Conservation (phyloP, 2,113 vertebrate species). For the Columbina picui region DNA sequence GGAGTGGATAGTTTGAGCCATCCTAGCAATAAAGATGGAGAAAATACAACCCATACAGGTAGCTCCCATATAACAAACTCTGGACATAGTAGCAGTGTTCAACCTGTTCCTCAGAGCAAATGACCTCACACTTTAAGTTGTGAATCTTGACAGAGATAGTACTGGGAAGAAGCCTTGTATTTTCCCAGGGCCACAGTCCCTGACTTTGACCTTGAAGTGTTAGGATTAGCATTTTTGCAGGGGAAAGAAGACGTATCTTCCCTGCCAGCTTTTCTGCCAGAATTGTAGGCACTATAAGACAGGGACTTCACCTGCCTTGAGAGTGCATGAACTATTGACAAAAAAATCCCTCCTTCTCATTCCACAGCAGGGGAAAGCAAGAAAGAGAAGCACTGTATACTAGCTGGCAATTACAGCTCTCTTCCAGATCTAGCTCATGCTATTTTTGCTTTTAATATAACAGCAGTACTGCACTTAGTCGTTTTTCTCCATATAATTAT, state of each 20-base stretch:
- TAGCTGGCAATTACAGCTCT: not conserved
- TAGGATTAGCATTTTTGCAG: not conserved
- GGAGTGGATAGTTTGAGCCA: not conserved
- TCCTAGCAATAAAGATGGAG: not conserved
- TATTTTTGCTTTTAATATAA: not conserved
- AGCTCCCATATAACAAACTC: not conserved
- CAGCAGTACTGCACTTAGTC: not conserved
- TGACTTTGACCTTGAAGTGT: not conserved
- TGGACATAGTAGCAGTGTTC: not conserved
- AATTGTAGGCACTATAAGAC: not conserved
- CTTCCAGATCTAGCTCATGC: not conserved
- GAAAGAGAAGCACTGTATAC: not conserved
- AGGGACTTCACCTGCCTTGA: not conserved
- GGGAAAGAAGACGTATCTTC: not conserved
- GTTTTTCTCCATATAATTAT: not conserved
- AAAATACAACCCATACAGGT: not conserved
- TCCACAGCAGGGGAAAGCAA: not conserved
- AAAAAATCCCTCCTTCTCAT: not conserved
- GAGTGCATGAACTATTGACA: not conserved
- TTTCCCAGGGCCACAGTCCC: not conserved
- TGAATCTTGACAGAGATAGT: not conserved
- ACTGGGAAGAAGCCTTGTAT: not conserved
- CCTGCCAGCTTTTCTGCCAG: not conserved
- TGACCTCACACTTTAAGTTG: not conserved
- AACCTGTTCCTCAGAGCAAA: not conserved